phyloP scores from a whole-genome alignment of 1,140 invertebrate species.

The Macrotrachela quadricornifera region DNA sequence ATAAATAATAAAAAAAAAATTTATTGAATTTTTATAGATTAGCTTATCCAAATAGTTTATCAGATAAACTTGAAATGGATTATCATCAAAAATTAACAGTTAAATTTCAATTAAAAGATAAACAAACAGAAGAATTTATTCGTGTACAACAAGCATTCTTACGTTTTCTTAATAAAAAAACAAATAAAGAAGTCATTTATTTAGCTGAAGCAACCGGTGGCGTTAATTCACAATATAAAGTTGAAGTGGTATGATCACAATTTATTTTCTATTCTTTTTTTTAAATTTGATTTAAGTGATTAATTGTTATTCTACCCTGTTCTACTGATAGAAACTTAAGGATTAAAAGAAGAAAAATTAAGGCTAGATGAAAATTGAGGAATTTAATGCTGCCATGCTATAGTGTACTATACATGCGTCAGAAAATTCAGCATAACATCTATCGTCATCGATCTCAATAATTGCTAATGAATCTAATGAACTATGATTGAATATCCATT shows the following conservation, averaged over 20 bases:
- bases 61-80: slow-evolving; percentile 48
- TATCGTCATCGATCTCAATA: too few species aligned
- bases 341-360: too few species aligned
- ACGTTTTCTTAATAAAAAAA: slow-evolving; percentile 42
- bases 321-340: slow-evolving; percentile 58
- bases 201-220: slow-evolving; percentile 59
- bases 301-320: too few species aligned
- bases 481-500: too few species aligned
- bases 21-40: not conserved
- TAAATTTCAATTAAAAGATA: slow-evolving; percentile 56
- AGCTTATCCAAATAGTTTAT: too few species aligned
- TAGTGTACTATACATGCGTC: too few species aligned
- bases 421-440: too few species aligned
- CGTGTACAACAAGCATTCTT: slow-evolving; percentile 78
- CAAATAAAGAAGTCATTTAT: slow-evolving; percentile 63
- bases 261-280: slow-evolving; percentile 13
- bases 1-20: slow-evolving; percentile 1
- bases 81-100: slow-evolving; percentile 65
- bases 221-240: slow-evolving; percentile 52
- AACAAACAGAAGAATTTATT: slow-evolving; percentile 42
- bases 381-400: too few species aligned
- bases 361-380: too few species aligned
- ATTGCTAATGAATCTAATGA: too few species aligned
- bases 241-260: slow-evolving; percentile 49
- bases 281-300: not conserved